Base-by-base conservation (phyloP, 2,888 invertebrate genomes). In the Thecophora atra region DNA sequence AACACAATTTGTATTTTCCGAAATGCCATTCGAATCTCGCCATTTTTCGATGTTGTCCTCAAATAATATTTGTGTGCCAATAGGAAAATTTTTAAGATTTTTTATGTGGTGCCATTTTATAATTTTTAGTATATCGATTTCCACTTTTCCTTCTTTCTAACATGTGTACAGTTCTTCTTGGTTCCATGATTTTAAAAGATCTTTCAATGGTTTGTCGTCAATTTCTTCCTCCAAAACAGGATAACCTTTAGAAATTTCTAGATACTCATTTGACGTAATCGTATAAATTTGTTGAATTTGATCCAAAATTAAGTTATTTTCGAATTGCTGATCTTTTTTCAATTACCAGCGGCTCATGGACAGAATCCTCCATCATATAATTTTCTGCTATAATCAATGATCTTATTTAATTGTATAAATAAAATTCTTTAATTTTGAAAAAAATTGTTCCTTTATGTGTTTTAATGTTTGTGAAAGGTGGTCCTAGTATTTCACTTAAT, bases 1-100 rank as follows among this genome's bases (percentile, higher is more conserved):
- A n/a, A n/a, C 19, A 56, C 11, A 56, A 24, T 21, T 56, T 56
- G 21, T 26, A 21, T 56, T 56, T 4, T 21, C 21, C n/a, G 56
- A 21, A 56, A 56, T 19, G 56, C 56, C 56, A 26, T 8, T 56
- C 5, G 56, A 24, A n/a, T 56, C 56, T 56, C 56, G 21, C 56
- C 56, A 56, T 56, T 56, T 56, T 56, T 56, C 56, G 21, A 56
- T 56, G n/a, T 56, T 56, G 21, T 56, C 21, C 21, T 56, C 56
- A 13, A 56, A 56, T 56, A 56, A 56, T 56, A 56, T 56, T 56
- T 56, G 56, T 21, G 56, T 56, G 8, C 56, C 56, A 26, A 56
- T 56, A 19, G 56, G 19, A 26, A 56, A 56, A 56, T 19, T 56
- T 56, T 56, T 56, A n/a, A 56, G 21, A 21, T 56, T 24, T 26